Percentiles rank a stretch among this genome's conserved stretches.
Conservation (phyloP, 2,113 vertebrate genomes). For the Neolamprologus fasciatus region DNA sequence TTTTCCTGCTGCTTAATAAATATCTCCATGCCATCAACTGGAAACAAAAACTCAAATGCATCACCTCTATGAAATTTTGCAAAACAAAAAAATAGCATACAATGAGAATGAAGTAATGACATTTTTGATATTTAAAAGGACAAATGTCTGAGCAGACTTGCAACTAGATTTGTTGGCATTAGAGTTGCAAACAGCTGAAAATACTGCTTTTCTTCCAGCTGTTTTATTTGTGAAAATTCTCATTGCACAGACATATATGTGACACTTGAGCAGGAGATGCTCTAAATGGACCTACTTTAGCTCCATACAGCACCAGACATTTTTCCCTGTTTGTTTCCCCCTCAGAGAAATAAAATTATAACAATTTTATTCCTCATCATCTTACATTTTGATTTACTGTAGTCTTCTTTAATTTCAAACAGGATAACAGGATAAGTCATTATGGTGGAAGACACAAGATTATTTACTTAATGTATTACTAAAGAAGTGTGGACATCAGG, state of each 20-base stretch:
- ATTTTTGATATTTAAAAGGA: background rate
- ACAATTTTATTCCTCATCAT: background rate
- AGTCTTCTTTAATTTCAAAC: background rate
- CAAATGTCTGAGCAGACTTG: background rate
- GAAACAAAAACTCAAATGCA: background rate
- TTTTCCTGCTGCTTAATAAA: background rate
- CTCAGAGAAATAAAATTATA: background rate
- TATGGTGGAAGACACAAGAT: background rate
- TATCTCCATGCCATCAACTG: background rate
- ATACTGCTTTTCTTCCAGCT: background rate
- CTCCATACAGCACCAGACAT: background rate
- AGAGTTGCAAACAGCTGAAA: background rate
- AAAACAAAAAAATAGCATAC: background rate
- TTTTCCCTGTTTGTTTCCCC: background rate
- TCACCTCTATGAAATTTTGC: background rate
- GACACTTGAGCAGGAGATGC: slow-evolving; percentile 9
- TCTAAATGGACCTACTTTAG: background rate
- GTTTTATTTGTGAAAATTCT: background rate
- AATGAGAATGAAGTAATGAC: background rate
- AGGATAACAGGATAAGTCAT: background rate
- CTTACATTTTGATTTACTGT: background rate
- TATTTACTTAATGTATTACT: background rate
- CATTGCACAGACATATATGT: background rate
- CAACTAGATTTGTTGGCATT: background rate
- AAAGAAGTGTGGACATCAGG: background rate